These are phyloP conservation scores for Sminthurinus aureus DNA, from an alignment of 2,888 invertebrate genomes.

Conservation along the genomic window DNA sequence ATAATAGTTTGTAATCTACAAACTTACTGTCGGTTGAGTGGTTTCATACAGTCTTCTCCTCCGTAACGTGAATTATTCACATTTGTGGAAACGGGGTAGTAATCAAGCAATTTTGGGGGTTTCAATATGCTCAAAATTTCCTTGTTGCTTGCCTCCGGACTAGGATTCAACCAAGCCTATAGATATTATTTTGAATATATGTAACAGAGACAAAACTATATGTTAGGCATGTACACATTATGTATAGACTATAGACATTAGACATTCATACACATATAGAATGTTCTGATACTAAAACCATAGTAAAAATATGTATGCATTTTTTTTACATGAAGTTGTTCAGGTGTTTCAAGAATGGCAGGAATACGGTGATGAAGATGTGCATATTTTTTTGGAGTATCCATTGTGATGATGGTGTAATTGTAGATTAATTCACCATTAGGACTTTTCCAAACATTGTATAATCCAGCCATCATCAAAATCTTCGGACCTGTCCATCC, in stretches of 20 bases:
- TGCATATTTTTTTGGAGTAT: too few relatives aligned
- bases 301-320: too few relatives aligned
- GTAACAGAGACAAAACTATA: too few relatives aligned
- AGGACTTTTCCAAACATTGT: slow-evolving; percentile 71
- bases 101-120: slow-evolving; percentile 68
- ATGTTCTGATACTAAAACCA: too few relatives aligned
- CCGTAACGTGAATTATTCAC: too few relatives aligned
- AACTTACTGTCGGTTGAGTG: too few relatives aligned
- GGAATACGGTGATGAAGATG: slow-evolving; percentile 82
- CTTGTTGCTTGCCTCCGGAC: slow-evolving; percentile 65
- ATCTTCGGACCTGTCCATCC: slow-evolving; percentile 70
- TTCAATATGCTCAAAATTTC: slow-evolving; percentile 69
- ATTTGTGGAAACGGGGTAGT: slow-evolving; percentile 75
- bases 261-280: too few relatives aligned
- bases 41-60: too few relatives aligned
- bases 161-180: slow-evolving; percentile 73
- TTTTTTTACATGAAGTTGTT: slow-evolving; percentile 68
- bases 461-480: slow-evolving; percentile 79
- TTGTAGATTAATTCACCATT: slow-evolving; percentile 71
- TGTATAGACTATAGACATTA: too few relatives aligned
- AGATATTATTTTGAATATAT: too few relatives aligned
- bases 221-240: too few relatives aligned
- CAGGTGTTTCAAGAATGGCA: slow-evolving; percentile 74
- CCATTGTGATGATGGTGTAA: slow-evolving; percentile 80
- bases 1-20: too few relatives aligned